Percentiles rank a stretch among this genome's conserved stretches.
phyloP scores from a whole-genome alignment of 2,797 vertebrate species.

The Ibycter americanus region DNA sequence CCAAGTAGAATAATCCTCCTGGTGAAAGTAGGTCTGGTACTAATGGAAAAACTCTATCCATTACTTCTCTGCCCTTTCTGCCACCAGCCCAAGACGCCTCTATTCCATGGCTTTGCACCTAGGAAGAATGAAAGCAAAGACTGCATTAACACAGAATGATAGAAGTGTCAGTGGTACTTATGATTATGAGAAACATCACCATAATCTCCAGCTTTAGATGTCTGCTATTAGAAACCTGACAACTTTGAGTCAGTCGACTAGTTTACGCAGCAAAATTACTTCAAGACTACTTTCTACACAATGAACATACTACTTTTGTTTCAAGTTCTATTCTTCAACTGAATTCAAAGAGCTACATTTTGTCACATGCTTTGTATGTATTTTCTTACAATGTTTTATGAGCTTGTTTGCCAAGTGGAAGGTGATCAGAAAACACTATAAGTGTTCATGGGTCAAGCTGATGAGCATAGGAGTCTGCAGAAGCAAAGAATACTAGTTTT shows the following conservation, averaged over 20 bases:
- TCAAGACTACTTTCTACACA: neutral
- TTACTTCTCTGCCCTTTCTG: constrained; percentile 87
- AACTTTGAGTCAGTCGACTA: neutral
- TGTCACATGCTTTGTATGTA: neutral
- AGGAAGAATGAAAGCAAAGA: constrained; percentile 2
- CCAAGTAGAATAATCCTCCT: constrained; percentile 89
- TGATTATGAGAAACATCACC: neutral
- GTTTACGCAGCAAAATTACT: neutral
- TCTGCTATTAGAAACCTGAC: neutral
- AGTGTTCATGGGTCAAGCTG: neutral
- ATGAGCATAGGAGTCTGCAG: neutral
- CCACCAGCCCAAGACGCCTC: constrained; percentile 95
- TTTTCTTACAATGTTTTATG: neutral
- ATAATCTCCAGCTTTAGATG: neutral
- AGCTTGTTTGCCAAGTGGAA: neutral
- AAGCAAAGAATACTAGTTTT: neutral
- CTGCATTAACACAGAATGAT: neutral
- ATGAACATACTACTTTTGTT: neutral
- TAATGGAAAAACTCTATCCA: constrained; percentile 88
- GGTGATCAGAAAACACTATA: neutral
- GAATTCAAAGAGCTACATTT: neutral
- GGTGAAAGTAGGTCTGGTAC: constrained; percentile 85
- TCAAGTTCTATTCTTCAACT: neutral
- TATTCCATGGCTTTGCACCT: constrained; percentile 87
- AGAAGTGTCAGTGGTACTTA: neutral